These are phyloP conservation scores for Scaptomyza polygonia DNA, from an alignment of 2,888 invertebrate species.

Conservation along the genomic window DNA sequence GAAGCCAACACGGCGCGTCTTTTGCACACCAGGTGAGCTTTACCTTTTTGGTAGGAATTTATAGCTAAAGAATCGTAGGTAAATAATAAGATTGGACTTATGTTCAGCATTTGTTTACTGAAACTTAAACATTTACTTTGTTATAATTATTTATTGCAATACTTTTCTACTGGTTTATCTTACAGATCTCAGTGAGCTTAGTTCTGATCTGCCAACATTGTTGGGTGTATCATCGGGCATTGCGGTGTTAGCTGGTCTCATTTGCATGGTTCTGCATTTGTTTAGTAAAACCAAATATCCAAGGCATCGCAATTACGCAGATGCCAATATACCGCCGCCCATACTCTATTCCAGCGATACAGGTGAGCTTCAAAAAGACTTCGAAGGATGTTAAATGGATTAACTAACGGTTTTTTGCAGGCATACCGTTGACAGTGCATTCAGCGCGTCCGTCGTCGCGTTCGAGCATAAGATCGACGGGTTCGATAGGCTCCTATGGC, in stretches of 20 bases:
- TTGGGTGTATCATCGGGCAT: constrained; percentile 94
- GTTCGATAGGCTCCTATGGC: constrained; percentile 85
- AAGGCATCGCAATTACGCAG: constrained; percentile 91
- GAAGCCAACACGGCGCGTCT: constrained; percentile 90
- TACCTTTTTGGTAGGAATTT: neutral
- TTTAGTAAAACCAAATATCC: constrained; percentile 88
- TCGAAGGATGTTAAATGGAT: neutral
- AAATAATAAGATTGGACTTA: no score
- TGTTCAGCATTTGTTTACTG: no score
- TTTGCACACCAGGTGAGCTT: constrained; percentile 91
- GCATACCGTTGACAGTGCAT: constrained; percentile 87
- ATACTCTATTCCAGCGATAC: constrained; percentile 94
- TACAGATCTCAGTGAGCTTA: constrained; percentile 91
- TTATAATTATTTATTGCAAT: no score
- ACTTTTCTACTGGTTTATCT: neutral
- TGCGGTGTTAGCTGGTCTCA: constrained; percentile 92
- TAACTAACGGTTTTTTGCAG: constrained; percentile 70
- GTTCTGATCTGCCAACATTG: constrained; percentile 93
- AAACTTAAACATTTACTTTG: no score
- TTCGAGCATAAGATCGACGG: constrained; percentile 87
- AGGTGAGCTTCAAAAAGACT: constrained; percentile 85
- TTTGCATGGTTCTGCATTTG: constrained; percentile 94
- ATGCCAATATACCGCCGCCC: constrained; percentile 93
- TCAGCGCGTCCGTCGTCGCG: constrained; percentile 87
- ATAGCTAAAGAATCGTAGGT: no score